Evolutionary conservation across 1,140 invertebrate genomes (phyloP).

Genomic region (Pogonomyrmex californicus): DNA sequence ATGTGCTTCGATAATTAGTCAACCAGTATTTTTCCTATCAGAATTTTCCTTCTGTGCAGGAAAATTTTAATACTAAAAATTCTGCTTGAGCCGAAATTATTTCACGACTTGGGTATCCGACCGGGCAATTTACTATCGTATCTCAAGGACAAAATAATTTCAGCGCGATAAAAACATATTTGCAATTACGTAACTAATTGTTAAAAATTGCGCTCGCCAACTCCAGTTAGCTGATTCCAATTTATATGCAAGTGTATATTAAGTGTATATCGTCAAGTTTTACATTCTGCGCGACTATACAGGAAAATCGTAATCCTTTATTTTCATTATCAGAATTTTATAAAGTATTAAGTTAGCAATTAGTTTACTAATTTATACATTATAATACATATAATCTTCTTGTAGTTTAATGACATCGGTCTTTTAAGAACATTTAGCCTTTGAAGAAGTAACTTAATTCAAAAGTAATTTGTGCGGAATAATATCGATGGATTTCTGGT

Average conservation of each 20-base stretch:
- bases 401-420: too few relatives aligned
- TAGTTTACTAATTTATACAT: not conserved
- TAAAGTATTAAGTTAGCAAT: not conserved
- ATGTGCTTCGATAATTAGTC: not conserved
- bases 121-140: not conserved
- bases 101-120: not conserved
- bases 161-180: not conserved
- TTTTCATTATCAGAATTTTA: not conserved
- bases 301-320: not conserved
- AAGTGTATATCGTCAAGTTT: not conserved
- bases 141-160: conserved; percentile 28
- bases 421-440: not conserved
- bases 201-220: conserved; percentile 26
- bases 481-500: not conserved
- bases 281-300: not conserved
- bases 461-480: not conserved
- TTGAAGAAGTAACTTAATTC: conserved; percentile 2
- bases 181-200: conserved; percentile 51
- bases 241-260: not conserved
- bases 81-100: not conserved
- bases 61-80: too few relatives aligned
- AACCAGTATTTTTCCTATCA: conserved; percentile 3
- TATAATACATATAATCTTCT: too few relatives aligned
- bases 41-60: not conserved
- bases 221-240: conserved; percentile 39